Evolutionary conservation across 1,140 invertebrate species (phyloP), one percentile per base, ranked within the genome.

Genomic region (Spodoptera litura): DNA sequence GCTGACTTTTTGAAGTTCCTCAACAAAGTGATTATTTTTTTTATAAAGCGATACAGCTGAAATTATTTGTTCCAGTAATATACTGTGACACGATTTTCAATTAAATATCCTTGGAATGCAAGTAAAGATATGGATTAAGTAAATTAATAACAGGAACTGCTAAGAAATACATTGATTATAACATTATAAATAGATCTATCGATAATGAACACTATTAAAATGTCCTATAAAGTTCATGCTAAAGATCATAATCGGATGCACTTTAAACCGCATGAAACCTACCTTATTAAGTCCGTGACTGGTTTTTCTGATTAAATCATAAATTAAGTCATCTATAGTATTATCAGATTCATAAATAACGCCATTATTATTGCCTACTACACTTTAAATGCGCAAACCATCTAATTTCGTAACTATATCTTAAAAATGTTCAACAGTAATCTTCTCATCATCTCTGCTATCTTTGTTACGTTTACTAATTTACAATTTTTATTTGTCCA

Each of bases 391-490:
- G 0, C n/a, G 1, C n/a, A 64, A 62, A 38, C 44, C 38, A 66
- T 15, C 15, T 35, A 51, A 64, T 75, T 75, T 62, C 20, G 44
- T 74, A 49, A 61, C 25, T 15, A 11, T 20, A 52, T 49, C 25
- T 35, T 53, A n/a, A 31, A 53, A 64, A 55, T 75, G 13, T 75
- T 53, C 31, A 27, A n/a, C 11, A 10, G 3, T 15, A 35, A 31
- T 25, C 38, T 38, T 73, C 12, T 72, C 61, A 20, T 62, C 59
- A 62, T 75, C 13, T 53, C 15, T 53, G 5, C 27, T 70, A 70
- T 70, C 66, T 70, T 38, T 64, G 35, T 73, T 75, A 55, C 73
- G 49, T 75, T 53, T 49, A 70, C 49, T 75, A 75, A 72, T 75
- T 68, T 25, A 66, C 61, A 68, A 55, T 68, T 56, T 68, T 62